Evolutionary conservation across 2,888 invertebrate genomes (phyloP), one percentile per base, ranked within the genome.

Genomic region (Drosophila mayaguana): DNA sequence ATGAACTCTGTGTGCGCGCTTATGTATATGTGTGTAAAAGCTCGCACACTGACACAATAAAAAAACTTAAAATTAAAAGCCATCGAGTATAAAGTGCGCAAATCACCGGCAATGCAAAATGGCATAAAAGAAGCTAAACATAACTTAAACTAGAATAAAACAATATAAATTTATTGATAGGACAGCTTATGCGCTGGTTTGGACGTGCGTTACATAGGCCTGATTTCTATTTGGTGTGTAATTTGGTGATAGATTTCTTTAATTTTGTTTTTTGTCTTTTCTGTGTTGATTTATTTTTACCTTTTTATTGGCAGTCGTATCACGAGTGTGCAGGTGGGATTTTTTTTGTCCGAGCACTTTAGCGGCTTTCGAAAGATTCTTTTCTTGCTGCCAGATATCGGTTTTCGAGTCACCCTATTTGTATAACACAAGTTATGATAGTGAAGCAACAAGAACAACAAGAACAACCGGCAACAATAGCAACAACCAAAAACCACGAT

Each of bases 341-440:
- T 93, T 93, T 91, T 92, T 92, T 90, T 93, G 93, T 90, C 94
- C 94, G 90, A 94, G 93, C 91, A 94, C 93, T 93, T 94, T 94
- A 88, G 93, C 94, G 91, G 94, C 93, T 93, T 94, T 94, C 85
- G 94, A 92, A 90, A 93, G 93, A 91, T 93, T 93, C 92, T 93
- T 93, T 92, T 93, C 93, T 92, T 93, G 93, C 91, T 93, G 92
- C 93, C 93, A 93, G 89, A 93, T 93, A 92, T 92, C 93, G 83
- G 92, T 91, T 91, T 93, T 93, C 85, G 90, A 89, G 91, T 93
- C 93, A 70, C 93, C 93, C 93, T 93, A 92, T 77, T 89, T 74
- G 67, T 81, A 75, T 78, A 84, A 79, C 78, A 80, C 78, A 79
- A 64, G 48, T 69, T 69, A 72, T 73, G 78, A 75, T 68, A 59